Percentiles rank a stretch among this genome's conserved stretches.
Evolutionary conservation across 1,140 invertebrate genomes (phyloP).

Genomic region (Drosophila arawakana): DNA sequence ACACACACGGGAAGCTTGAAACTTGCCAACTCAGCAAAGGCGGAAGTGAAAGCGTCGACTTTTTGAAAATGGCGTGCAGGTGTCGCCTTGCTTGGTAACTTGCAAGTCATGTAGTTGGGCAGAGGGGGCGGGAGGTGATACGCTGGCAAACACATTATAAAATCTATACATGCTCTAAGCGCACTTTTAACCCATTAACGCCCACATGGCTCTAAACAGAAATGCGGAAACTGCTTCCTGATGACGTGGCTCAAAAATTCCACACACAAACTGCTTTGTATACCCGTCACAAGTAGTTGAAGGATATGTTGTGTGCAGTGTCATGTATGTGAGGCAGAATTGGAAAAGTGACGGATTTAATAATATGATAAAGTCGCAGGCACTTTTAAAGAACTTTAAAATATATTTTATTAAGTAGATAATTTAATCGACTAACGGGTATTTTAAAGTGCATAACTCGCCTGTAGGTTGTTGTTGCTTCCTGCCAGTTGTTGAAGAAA

Average conservation of each 20-base stretch:
- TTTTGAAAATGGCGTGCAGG: slow-evolving; percentile 52
- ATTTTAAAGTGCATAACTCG: too few species aligned
- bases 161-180: slow-evolving; percentile 79
- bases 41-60: slow-evolving; percentile 67
- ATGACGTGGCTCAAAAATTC: slow-evolving; percentile 73
- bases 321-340: too few species aligned
- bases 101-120: slow-evolving; percentile 65
- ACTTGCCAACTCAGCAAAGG: slow-evolving; percentile 66
- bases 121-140: background rate
- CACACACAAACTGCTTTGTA: background rate
- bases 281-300: too few species aligned
- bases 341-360: too few species aligned
- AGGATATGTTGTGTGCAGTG: too few species aligned
- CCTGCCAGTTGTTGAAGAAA: slow-evolving; percentile 66
- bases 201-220: slow-evolving; percentile 44
- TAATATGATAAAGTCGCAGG: too few species aligned
- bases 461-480: slow-evolving; percentile 7
- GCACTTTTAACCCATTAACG: slow-evolving; percentile 81
- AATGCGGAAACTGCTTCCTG: slow-evolving; percentile 54
- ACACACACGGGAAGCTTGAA: slow-evolving; percentile 18
- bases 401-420: too few species aligned
- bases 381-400: too few species aligned
- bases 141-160: slow-evolving; percentile 74
- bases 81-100: slow-evolving; percentile 49
- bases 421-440: too few species aligned